Conservation (phyloP, 2,797 vertebrate species). For the Potorous gilbertii region DNA sequence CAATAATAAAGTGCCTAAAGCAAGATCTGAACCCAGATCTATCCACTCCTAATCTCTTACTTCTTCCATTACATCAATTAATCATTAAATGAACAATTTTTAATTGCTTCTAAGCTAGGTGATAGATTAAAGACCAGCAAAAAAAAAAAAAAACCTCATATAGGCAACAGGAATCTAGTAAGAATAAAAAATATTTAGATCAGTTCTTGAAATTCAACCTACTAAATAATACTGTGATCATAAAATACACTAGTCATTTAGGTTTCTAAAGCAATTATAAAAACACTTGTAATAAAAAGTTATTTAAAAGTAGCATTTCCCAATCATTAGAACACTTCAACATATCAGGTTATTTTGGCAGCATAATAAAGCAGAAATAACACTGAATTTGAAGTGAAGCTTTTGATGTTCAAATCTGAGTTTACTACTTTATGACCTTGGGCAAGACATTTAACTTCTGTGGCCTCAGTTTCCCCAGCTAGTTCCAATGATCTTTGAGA, state of each 20-base stretch:
- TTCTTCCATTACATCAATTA: background rate
- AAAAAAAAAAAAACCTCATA: background rate
- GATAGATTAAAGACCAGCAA: background rate
- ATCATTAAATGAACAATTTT: background rate
- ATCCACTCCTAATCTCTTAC: background rate
- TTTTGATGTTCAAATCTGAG: background rate
- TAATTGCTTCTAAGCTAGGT: background rate
- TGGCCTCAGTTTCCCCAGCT: background rate
- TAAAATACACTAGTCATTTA: constrained; percentile 53
- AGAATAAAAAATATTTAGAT: constrained; percentile 30
- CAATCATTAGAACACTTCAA: constrained; percentile 3
- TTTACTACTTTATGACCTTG: background rate
- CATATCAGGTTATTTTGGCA: background rate
- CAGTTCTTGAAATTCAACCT: constrained; percentile 38
- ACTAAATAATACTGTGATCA: constrained; percentile 39
- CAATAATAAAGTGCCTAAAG: background rate
- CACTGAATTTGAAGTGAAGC: background rate
- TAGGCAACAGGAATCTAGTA: background rate
- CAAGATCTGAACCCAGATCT: background rate
- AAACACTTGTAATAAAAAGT: constrained; percentile 35
- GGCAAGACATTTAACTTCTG: background rate
- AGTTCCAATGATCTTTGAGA: background rate
- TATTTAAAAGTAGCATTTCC: constrained; percentile 31
- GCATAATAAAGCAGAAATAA: background rate
- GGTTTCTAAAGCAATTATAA: constrained; percentile 48